Base-by-base conservation (phyloP, 2,888 invertebrate species). In the Plagodis pulveraria region DNA sequence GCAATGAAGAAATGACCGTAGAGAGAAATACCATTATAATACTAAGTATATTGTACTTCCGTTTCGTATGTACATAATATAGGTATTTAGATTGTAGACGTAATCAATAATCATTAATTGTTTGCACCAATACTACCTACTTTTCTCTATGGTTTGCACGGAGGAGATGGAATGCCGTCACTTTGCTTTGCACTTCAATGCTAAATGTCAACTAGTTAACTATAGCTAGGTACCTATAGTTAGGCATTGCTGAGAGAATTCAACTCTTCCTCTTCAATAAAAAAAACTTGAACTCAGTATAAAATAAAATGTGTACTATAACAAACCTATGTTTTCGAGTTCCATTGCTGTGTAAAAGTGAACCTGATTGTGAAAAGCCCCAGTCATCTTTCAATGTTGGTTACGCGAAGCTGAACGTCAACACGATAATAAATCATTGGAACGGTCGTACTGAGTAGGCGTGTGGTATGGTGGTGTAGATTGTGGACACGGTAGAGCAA, bases 371-470 rank as follows among this genome's bases (percentile, higher is more conserved):
- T 53, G 44, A 48, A 45, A 57, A 12, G 32, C n/a, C 34, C 44
- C 36, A 50, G 46, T 54, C 40, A 50, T 57, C 42, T 50, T 57
- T 54, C 61, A 54, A 32, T 54, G 50, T 56, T 42, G 5, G 46
- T 44, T 32, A 43, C 33, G 33, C 44, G 42, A 46, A 57, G 43
- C 52, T 36, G 33, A 12, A 38, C 49, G 49, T 54, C 53, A 22
- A 32, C 36, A 12, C 33, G 46, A 48, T 48, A 36, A 56, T 60
- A 49, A 60, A 56, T 60, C 49, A 52, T 59, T 12, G 38, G 36
- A 36, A 36, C 10, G 35, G 44, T 44, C 44, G 32, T 7, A 36
- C 12, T 12, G 12, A 34, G 45, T 6, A 46, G 8, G 9, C 35
- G 42, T n/a, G 8, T 5, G n/a, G 10, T 40, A 5, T 8, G 10